Conservation (phyloP, 2,797 vertebrate species). For the Syngnathus rostellatus region DNA sequence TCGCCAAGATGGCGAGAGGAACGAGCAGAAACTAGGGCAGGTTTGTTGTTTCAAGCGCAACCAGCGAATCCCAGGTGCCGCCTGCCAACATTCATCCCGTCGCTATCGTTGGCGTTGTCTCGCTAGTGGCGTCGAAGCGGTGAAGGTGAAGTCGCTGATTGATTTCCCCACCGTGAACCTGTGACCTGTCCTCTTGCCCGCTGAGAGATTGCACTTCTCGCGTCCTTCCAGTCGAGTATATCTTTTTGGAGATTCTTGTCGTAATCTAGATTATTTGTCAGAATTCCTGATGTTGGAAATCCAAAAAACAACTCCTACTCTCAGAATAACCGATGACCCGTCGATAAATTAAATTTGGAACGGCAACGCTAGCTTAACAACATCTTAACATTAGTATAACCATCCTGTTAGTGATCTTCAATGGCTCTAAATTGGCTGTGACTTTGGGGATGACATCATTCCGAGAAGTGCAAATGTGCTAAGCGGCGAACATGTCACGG, state of each 20-base stretch:
- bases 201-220: no score
- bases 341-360: not conserved
- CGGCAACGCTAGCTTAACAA: not conserved
- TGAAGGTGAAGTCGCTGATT: not conserved
- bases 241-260: no score
- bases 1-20: constrained; percentile 16
- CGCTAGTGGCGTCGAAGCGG: not conserved
- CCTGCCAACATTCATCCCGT: constrained; percentile 35
- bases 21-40: constrained; percentile 35
- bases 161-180: not conserved
- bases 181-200: not conserved
- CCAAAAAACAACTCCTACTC: no score
- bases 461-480: not conserved
- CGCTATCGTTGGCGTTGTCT: constrained; percentile 16
- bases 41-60: constrained; percentile 45
- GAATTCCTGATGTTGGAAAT: no score
- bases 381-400: not conserved
- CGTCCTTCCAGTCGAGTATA: not conserved
- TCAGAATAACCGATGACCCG: no score
- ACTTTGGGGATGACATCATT: not conserved
- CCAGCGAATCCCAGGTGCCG: constrained; percentile 24
- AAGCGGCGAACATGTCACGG: not conserved
- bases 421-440: not conserved
- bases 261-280: no score
- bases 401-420: not conserved